Evolutionary conservation across 2,888 invertebrate species (phyloP), one percentile per base, ranked within the genome.

Genomic region (Drosophila gaucha): DNA sequence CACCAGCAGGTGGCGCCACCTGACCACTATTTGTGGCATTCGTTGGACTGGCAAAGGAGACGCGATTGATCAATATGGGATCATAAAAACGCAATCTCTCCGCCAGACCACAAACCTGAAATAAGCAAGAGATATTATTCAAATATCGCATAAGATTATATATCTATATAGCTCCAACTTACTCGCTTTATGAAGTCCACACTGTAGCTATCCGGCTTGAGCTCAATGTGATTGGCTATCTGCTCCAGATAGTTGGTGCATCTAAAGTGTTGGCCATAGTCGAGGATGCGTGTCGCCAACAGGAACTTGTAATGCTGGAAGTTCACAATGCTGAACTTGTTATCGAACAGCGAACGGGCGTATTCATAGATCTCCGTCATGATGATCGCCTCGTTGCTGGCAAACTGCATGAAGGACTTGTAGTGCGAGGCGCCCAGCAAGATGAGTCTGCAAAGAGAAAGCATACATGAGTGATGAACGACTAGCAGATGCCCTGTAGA

Each of bases 321-420:
- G 86, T 96, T 95, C 0, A 94, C 93, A 62, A 98, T 93, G 43
- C 94, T 93, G 90, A 95, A 96, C 54, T 94, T 93, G 20, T 94
- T 94, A 89, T 95, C 95, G 74, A 95, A 95, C 49, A 98, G 93
- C 64, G 96, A 95, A 72, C 96, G 94, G 4, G 98, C 98, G 91
- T 97, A 99, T 92, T 98, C 98, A 91, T 97, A 98, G 65, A 98
- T 95, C 92, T 98, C 98, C 0, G 98, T 98, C 92, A 98, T 96
- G 93, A 98, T 96, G 67, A 98, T 95, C 20, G 98, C 97, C 89
- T 96, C 95, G 90, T 95, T 95, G 54, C 94, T 94, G 36, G 96
- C 95, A 90, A 97, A 96, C 86, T 94, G 93, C 16, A 90, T 90
- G 86, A 95, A 95, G 2, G 93, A 88, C 82, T 93, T 92, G 60